phyloP scores from a whole-genome alignment of 2,888 invertebrate genomes.

The Drosophila atripex region DNA sequence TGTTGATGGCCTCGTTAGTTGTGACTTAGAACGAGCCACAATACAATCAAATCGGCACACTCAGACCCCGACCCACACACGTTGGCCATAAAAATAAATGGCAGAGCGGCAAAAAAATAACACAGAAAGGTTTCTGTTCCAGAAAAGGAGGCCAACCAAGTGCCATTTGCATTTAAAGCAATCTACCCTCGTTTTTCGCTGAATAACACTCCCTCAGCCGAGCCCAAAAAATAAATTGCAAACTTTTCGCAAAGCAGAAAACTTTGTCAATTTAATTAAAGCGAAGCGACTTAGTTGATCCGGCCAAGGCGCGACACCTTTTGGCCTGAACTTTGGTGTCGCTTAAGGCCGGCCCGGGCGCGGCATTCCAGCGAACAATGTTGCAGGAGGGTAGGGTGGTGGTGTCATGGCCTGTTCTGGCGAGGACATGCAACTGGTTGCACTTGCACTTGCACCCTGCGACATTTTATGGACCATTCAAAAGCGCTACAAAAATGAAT shows the following conservation, averaged over 20 bases:
- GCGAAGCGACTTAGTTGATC: slow-evolving; percentile 27
- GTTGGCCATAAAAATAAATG: slow-evolving; percentile 71
- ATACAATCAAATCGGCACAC: slow-evolving; percentile 65
- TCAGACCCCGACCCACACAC: slow-evolving; percentile 18
- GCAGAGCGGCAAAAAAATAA: slow-evolving; percentile 22
- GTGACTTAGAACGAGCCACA: slow-evolving; percentile 66
- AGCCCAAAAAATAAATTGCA: slow-evolving; percentile 29
- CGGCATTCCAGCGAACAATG: slow-evolving; percentile 40
- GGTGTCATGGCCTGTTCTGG: background rate
- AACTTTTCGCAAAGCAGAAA: slow-evolving; percentile 31
- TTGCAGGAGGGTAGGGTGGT: slow-evolving; percentile 25
- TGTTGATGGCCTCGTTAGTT: slow-evolving; percentile 78
- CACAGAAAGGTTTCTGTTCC: slow-evolving; percentile 8
- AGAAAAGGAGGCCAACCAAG: slow-evolving; percentile 59
- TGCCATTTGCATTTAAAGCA: slow-evolving; percentile 62
- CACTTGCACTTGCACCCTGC: slow-evolving; percentile 47
- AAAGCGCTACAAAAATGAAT: slow-evolving; percentile 59
- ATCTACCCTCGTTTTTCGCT: background rate
- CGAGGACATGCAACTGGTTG: slow-evolving; percentile 67
- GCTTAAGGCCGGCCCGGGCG: slow-evolving; percentile 23
- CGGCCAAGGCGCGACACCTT: slow-evolving; percentile 35
- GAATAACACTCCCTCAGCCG: background rate
- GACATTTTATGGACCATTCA: slow-evolving; percentile 56
- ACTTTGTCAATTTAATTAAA: slow-evolving; percentile 70
- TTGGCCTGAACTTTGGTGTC: slow-evolving; percentile 34